Conservation (phyloP, 2,888 invertebrate species). For the Hydriomena furcata region DNA sequence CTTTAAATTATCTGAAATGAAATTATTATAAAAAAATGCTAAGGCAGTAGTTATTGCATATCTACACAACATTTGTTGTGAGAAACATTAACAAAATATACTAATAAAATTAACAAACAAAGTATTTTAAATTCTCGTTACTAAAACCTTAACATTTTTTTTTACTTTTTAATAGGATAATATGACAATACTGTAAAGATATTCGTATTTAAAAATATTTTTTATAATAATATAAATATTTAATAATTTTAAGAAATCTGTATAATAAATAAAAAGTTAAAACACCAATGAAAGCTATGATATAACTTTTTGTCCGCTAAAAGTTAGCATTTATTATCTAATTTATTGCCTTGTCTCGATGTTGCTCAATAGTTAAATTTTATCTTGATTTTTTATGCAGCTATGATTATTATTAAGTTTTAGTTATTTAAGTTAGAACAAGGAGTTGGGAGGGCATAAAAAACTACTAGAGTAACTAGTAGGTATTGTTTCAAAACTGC, state of each 20-base stretch:
- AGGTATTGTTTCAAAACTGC: no score
- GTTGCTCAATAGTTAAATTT: slow-evolving; percentile 63
- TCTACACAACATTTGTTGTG: no score
- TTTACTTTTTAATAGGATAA: no score
- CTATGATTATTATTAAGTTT: slow-evolving; percentile 49
- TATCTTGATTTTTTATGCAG: slow-evolving; percentile 41
- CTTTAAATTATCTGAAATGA: no score
- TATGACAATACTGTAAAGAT: slow-evolving; percentile 19
- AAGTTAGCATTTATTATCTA: slow-evolving; percentile 24
- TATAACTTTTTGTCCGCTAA: slow-evolving; percentile 44
- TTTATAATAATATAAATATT: background rate
- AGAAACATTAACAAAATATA: no score
- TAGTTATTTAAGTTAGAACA: slow-evolving; percentile 41
- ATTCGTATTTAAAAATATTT: background rate
- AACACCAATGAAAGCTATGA: slow-evolving; percentile 72
- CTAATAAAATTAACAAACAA: no score
- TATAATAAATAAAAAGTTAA: slow-evolving; percentile 36
- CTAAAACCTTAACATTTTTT: no score
- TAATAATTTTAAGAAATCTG: slow-evolving; percentile 17
- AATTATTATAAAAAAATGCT: background rate
- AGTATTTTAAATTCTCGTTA: no score
- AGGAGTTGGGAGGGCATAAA: slow-evolving; percentile 44
- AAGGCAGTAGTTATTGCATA: background rate
- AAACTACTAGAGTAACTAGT: background rate
- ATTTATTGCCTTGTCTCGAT: slow-evolving; percentile 39